phyloP scores from a whole-genome alignment of 30 jellyfish, hydroid and myxozoan species.

The Rhopilema esculentum region DNA sequence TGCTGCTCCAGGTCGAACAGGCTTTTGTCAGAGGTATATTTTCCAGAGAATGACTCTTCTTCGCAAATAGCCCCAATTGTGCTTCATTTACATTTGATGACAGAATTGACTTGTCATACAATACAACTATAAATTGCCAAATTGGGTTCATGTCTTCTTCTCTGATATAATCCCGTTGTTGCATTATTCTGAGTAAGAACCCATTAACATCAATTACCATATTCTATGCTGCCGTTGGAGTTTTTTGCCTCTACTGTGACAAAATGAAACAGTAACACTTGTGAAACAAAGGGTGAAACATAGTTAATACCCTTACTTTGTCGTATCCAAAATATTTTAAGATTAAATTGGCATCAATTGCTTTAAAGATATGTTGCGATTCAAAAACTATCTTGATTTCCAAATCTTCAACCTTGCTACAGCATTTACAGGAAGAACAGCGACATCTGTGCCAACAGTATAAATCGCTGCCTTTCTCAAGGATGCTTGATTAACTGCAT shows the following conservation, averaged over 20 bases:
- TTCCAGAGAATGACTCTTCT: background rate
- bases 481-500: constrained; percentile 33
- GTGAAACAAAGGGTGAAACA: constrained; percentile 57
- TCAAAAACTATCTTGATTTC: background rate
- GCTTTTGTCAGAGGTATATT: background rate
- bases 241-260: constrained; percentile 34
- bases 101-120: background rate
- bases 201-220: background rate
- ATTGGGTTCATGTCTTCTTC: background rate
- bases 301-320: background rate
- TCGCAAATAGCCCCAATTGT: constrained; percentile 1
- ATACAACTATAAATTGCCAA: background rate
- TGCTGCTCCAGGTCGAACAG: constrained; percentile 9
- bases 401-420: constrained; percentile 1
- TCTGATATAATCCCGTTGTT: background rate
- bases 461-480: constrained; percentile 22
- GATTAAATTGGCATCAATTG: background rate
- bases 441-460: constrained; percentile 59
- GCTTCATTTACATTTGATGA: constrained; percentile 19
- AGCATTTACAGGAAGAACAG: constrained; percentile 39
- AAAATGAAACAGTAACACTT: constrained; percentile 46
- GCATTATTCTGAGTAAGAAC: background rate
- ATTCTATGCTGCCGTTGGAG: constrained; percentile 52
- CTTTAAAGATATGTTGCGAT: background rate
- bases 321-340: background rate